A percentile compares a stretch with the other conserved stretches of the same genome.
Conservation (phyloP, 2,797 vertebrate genomes). For the Etheostoma nigrum region DNA sequence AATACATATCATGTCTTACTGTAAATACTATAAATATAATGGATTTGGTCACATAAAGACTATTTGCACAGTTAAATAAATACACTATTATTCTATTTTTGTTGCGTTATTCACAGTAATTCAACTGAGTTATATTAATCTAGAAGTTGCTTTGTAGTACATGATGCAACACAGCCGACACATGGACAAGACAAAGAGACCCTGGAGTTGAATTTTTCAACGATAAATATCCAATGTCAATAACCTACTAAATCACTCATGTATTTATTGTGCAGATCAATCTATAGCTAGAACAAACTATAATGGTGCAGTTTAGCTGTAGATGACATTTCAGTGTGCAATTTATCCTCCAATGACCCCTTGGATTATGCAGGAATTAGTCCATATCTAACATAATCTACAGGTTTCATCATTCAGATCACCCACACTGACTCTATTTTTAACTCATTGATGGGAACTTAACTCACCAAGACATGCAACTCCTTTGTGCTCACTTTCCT, state of each 20-base stretch:
- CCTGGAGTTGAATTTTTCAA: conserved; percentile 73
- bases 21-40: conserved; percentile 85
- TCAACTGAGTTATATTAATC: conserved; percentile 45
- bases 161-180: conserved; percentile 55
- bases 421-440: conserved; percentile 19
- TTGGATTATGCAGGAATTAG: conserved; percentile 10
- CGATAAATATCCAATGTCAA: conserved; percentile 6
- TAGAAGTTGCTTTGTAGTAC: conserved; percentile 52
- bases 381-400: conserved; percentile 8
- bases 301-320: conserved; percentile 11
- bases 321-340: conserved; percentile 35
- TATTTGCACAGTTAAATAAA: conserved; percentile 80
- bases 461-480: conserved; percentile 2
- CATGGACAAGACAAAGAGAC: conserved; percentile 67
- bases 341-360: conserved; percentile 10
- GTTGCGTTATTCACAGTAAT: conserved; percentile 51
- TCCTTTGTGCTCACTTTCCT: conserved; percentile 56
- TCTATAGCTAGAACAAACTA: conserved; percentile 11
- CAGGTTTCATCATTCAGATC: conserved; percentile 6
- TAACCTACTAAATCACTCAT: conserved; percentile 3
- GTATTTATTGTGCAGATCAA: conserved; percentile 21
- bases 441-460: conserved; percentile 23
- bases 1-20: conserved; percentile 71
- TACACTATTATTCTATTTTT: conserved; percentile 64
- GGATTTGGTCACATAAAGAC: conserved; percentile 81